These are phyloP conservation scores for Calyptomena viridis DNA, from an alignment of 2,113 vertebrate genomes.

Conservation along the genomic window DNA sequence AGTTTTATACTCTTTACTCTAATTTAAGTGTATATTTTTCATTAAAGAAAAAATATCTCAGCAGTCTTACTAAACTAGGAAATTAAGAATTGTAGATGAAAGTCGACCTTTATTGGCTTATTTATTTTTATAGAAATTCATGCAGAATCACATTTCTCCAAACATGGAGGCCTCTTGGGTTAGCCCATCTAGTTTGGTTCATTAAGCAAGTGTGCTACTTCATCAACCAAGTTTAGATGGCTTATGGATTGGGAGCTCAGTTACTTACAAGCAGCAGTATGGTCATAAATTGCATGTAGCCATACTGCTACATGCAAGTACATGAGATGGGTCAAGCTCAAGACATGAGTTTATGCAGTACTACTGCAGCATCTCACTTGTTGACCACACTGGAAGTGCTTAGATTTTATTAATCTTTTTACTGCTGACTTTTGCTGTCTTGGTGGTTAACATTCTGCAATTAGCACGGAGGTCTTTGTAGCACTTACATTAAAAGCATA, in stretches of 20 bases:
- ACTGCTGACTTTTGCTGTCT: neutral
- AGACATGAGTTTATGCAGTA: neutral
- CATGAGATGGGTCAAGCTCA: neutral
- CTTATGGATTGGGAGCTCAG: neutral
- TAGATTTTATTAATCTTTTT: neutral
- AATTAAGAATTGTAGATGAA: neutral
- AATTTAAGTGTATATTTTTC: neutral
- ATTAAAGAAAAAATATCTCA: neutral
- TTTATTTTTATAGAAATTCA: neutral
- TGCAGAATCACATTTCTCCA: neutral
- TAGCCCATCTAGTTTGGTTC: neutral
- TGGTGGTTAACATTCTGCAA: neutral
- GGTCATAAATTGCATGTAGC: neutral
- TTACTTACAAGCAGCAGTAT: neutral
- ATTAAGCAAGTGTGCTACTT: neutral
- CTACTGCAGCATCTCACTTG: neutral
- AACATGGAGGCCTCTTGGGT: neutral
- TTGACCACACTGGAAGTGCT: neutral
- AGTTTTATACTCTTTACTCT: neutral
- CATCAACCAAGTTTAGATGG: neutral
- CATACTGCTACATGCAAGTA: neutral
- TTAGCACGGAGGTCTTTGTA: neutral
- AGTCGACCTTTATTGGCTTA: neutral
- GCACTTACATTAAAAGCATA: conserved; percentile 21
- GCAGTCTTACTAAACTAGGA: neutral